Evolutionary conservation across 2,888 invertebrate species (phyloP).

Genomic region (Sarcophaga variegata): DNA sequence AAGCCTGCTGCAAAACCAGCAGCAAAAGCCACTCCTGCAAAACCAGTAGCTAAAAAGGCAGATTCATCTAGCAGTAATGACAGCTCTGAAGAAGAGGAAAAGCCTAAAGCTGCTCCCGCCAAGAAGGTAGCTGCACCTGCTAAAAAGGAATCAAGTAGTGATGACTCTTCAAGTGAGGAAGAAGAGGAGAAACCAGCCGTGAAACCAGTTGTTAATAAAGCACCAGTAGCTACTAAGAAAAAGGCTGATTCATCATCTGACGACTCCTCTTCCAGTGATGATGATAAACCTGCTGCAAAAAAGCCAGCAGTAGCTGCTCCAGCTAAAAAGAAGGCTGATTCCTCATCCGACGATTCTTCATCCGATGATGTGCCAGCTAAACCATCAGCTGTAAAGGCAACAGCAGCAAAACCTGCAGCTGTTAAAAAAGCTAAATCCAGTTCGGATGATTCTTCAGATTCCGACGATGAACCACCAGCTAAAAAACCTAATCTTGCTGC

Average conservation of each 20-base stretch:
- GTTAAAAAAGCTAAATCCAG: conserved; percentile 77
- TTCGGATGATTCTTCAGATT: conserved; percentile 67
- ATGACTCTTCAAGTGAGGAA: conserved; percentile 75
- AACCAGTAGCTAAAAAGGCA: conserved; percentile 59
- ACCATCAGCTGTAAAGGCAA: conserved; percentile 66
- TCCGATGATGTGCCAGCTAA: conserved; percentile 78
- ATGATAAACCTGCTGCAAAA: conserved; percentile 76
- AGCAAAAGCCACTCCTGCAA: conserved; percentile 45
- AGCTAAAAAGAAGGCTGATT: conserved; percentile 78
- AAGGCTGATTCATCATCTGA: conserved; percentile 81
- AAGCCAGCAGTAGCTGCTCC: conserved; percentile 73
- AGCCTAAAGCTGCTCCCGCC: conserved; percentile 67
- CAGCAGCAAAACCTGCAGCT: conserved; percentile 70
- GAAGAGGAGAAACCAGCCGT: conserved; percentile 73
- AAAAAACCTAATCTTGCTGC: conserved; percentile 71
- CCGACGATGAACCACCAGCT: conserved; percentile 70
- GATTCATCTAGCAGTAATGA: conserved; percentile 78
- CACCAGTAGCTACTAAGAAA: conserved; percentile 70
- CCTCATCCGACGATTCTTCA: conserved; percentile 82
- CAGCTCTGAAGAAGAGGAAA: conserved; percentile 73
- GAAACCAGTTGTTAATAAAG: conserved; percentile 75
- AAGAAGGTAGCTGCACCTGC: conserved; percentile 59
- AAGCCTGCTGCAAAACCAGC: conserved; percentile 50
- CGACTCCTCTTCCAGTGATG: conserved; percentile 80
- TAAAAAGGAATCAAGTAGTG: conserved; percentile 72